These are phyloP conservation scores for Melitaea athalia DNA, from an alignment of 2,888 invertebrate genomes.

Conservation along the genomic window DNA sequence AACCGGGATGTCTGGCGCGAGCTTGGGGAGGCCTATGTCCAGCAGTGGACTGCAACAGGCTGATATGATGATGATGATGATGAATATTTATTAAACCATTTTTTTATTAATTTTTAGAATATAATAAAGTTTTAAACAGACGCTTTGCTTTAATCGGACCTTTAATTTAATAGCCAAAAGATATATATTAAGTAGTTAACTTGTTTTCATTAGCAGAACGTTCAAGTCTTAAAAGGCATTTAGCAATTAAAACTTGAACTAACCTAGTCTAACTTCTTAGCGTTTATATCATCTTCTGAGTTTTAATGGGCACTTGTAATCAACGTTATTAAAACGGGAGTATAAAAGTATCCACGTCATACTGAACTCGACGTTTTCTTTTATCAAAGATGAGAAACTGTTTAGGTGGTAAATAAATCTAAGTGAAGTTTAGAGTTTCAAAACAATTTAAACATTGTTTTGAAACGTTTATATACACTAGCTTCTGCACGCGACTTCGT, in stretches of 20 bases:
- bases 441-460: background rate
- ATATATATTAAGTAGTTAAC: background rate
- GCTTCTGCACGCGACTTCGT: no score
- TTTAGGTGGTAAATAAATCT: constrained; percentile 16
- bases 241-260: constrained; percentile 24
- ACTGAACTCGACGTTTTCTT: constrained; percentile 13
- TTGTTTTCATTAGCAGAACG: constrained; percentile 9
- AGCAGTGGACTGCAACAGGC: no score
- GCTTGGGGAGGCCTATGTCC: no score
- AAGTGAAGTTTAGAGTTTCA: background rate
- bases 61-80: no score
- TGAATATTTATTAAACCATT: no score
- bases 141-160: background rate
- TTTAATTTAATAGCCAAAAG: background rate
- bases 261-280: constrained; percentile 20
- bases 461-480: no score
- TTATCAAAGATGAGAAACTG: constrained; percentile 17
- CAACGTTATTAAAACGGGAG: constrained; percentile 20
- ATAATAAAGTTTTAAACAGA: background rate
- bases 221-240: constrained; percentile 17
- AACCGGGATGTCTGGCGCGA: no score
- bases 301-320: constrained; percentile 24
- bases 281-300: constrained; percentile 11
- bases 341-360: constrained; percentile 11
- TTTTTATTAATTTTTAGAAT: no score